Percentiles rank a stretch among this genome's conserved stretches.
Conservation (phyloP, 2,797 vertebrate species). For the Trachops cirrhosus region DNA sequence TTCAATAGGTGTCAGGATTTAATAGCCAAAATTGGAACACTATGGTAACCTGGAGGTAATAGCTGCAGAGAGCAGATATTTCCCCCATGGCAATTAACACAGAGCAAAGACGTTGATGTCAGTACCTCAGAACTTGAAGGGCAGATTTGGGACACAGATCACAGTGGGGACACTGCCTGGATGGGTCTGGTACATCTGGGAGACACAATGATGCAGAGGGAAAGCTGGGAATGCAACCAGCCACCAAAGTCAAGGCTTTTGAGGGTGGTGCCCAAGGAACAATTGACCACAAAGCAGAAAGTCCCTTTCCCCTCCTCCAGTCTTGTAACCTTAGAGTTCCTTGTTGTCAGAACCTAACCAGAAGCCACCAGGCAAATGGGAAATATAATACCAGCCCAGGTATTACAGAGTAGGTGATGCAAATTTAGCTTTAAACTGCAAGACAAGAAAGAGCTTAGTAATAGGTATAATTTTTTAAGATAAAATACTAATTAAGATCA, state of each 20-base stretch:
- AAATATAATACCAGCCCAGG: not conserved
- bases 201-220: not conserved
- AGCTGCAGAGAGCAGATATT: not conserved
- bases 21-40: not conserved
- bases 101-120: not conserved
- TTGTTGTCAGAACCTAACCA: not conserved
- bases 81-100: not conserved
- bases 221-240: not conserved
- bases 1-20: not conserved
- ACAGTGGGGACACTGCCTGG: fast-evolving
- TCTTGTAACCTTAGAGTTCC: not conserved
- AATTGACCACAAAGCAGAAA: not conserved
- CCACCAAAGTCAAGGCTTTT: not conserved
- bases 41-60: not conserved
- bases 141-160: not conserved
- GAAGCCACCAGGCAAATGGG: not conserved
- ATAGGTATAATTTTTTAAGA: not conserved
- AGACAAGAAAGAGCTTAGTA: too few relatives aligned
- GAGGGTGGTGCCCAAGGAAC: not conserved
- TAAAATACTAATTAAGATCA: not conserved
- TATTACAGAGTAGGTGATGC: not conserved
- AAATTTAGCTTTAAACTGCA: not conserved
- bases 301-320: too few relatives aligned
- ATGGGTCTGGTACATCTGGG: not conserved
- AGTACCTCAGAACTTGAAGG: not conserved